Evolutionary conservation across 2,113 vertebrate species (phyloP).

Genomic region (Climacteris rufus): DNA sequence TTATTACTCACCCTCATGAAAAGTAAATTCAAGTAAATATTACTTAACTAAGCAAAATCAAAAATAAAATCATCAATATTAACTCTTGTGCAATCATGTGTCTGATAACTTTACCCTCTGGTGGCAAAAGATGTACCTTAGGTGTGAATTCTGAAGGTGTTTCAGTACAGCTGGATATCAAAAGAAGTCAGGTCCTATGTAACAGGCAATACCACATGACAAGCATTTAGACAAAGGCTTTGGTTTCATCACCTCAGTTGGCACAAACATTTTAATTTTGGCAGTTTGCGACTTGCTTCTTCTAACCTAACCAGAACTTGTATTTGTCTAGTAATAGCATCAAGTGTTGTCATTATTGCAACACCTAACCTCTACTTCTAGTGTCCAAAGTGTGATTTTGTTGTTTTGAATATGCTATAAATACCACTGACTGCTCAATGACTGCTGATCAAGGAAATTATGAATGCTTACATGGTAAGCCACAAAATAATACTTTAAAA

Average conservation of each 20-base stretch:
- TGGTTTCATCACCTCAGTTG: not conserved
- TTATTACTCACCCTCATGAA: not conserved
- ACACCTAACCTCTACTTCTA: not conserved
- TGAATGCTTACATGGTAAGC: not conserved
- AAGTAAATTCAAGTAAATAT: not conserved
- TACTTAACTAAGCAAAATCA: not conserved
- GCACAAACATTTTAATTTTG: not conserved
- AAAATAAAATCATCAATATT: not conserved
- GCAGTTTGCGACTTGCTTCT: not conserved
- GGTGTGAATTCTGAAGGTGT: not conserved
- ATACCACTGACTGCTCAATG: not conserved
- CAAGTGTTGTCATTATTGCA: rapidly evolving
- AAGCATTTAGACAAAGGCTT: not conserved
- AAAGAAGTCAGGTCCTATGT: not conserved
- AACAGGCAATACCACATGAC: not conserved
- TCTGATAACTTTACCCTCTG: not conserved
- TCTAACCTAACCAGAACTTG: not conserved
- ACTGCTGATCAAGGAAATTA: not conserved
- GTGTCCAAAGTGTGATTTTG: not conserved
- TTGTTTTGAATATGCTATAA: not conserved
- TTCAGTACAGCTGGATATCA: not conserved
- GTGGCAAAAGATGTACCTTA: not conserved
- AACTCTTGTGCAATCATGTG: rapidly evolving
- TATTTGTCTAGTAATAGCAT: not conserved
- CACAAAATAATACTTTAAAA: not conserved